Conservation (phyloP, 2,113 vertebrate species). For the Cephalopholis sonnerati region DNA sequence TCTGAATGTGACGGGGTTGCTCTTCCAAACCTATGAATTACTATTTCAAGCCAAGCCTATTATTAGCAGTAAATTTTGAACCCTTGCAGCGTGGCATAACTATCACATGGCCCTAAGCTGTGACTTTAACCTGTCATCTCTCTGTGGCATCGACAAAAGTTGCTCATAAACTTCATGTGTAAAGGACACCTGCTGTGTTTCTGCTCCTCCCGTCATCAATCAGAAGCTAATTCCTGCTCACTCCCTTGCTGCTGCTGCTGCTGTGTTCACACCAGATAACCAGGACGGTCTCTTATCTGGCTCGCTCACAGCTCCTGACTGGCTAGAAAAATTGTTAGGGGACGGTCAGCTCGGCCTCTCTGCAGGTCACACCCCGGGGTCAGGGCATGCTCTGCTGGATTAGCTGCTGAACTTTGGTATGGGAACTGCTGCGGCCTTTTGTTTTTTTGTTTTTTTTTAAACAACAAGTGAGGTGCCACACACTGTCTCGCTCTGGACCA, state of each 20-base stretch:
- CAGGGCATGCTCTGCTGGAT: slow-evolving; percentile 49
- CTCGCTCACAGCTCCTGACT: neutral
- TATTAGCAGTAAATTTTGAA: slow-evolving; percentile 46
- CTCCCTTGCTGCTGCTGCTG: slow-evolving; percentile 3
- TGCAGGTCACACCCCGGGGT: slow-evolving; percentile 50
- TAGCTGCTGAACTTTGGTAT: slow-evolving; percentile 6
- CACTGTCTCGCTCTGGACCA: slow-evolving; percentile 62
- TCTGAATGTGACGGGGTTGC: neutral
- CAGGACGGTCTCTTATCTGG: slow-evolving; percentile 43
- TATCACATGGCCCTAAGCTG: neutral
- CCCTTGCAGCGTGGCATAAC: slow-evolving; percentile 19
- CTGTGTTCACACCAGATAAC: slow-evolving; percentile 62
- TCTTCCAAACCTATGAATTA: slow-evolving; percentile 25
- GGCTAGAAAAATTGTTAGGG: neutral
- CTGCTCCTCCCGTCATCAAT: neutral
- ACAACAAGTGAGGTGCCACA: slow-evolving; percentile 29
- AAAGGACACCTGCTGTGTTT: slow-evolving; percentile 29
- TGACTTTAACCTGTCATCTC: slow-evolving; percentile 6
- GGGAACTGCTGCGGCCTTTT: neutral
- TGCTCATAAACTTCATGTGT: slow-evolving; percentile 4
- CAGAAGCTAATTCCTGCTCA: neutral
- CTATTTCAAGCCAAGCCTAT: slow-evolving; percentile 63
- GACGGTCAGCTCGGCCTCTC: slow-evolving; percentile 40
- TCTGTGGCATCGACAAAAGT: neutral
- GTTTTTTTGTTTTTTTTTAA: neutral